A percentile compares a stretch with the other conserved stretches of the same genome.
Conservation (phyloP, 2,113 vertebrate genomes). For the Hippopotamus amphibius region DNA sequence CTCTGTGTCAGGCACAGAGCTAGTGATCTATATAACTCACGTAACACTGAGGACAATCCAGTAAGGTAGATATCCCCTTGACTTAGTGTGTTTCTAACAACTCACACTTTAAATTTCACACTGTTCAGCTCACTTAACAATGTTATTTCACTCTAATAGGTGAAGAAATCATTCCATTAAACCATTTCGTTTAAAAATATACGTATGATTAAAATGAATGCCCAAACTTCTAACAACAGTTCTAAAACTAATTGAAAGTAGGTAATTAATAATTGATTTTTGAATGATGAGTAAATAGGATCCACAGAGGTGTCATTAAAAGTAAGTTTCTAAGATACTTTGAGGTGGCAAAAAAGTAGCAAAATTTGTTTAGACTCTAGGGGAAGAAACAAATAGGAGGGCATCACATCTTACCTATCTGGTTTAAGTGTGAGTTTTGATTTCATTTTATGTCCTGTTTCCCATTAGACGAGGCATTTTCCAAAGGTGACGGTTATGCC, state of each 20-base stretch:
- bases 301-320: background rate
- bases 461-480: background rate
- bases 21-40: background rate
- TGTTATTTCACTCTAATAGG: conserved; percentile 1
- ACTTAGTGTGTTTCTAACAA: background rate
- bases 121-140: background rate
- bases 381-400: background rate
- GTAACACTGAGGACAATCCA: background rate
- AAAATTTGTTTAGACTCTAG: background rate
- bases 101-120: conserved; percentile 5
- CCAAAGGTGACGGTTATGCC: conserved; percentile 7
- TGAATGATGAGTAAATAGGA: background rate
- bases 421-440: background rate
- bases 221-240: conserved; percentile 10
- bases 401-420: background rate
- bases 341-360: background rate
- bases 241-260: conserved; percentile 17
- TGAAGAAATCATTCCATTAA: background rate
- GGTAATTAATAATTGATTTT: background rate
- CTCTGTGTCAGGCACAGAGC: background rate
- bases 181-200: background rate
- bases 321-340: background rate
- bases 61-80: background rate
- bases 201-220: conserved; percentile 26
- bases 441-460: background rate